Evolutionary conservation across 2,888 invertebrate species (phyloP).

Genomic region (Tachina fera): DNA sequence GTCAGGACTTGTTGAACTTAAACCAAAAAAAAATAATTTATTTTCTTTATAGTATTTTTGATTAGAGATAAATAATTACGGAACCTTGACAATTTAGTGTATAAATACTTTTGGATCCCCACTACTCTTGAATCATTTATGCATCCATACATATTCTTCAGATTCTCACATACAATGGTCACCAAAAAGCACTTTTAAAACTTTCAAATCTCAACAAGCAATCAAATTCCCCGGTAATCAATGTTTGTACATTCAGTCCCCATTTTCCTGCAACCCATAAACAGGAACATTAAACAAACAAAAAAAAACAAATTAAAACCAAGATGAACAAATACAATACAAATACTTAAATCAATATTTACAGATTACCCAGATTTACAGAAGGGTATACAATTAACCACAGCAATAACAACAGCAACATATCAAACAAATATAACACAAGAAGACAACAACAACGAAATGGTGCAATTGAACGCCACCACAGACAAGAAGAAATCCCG

Average conservation of each 20-base stretch:
- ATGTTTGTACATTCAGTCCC: slow-evolving; percentile 63
- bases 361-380: slow-evolving; percentile 83
- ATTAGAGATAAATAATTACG: not conserved
- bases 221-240: slow-evolving; percentile 60
- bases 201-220: slow-evolving; percentile 46
- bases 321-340: slow-evolving; percentile 48
- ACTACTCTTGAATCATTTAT: slow-evolving; percentile 11
- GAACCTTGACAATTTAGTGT: not conserved
- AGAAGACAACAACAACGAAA: slow-evolving; percentile 50
- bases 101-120: slow-evolving; percentile 1
- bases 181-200: slow-evolving; percentile 46
- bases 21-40: too few species aligned
- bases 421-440: slow-evolving; percentile 30
- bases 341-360: slow-evolving; percentile 76
- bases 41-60: not conserved
- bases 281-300: slow-evolving; percentile 42
- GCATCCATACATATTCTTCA: slow-evolving; percentile 45
- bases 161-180: slow-evolving; percentile 46
- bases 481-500: slow-evolving; percentile 59
- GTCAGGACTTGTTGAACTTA: too few species aligned
- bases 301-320: slow-evolving; percentile 24
- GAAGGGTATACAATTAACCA: slow-evolving; percentile 80
- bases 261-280: slow-evolving; percentile 48
- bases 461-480: slow-evolving; percentile 8
- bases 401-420: slow-evolving; percentile 49